These are phyloP conservation scores for Protobothrops mucrosquamatus DNA, from an alignment of 2,113 vertebrate genomes.

Conservation along the genomic window DNA sequence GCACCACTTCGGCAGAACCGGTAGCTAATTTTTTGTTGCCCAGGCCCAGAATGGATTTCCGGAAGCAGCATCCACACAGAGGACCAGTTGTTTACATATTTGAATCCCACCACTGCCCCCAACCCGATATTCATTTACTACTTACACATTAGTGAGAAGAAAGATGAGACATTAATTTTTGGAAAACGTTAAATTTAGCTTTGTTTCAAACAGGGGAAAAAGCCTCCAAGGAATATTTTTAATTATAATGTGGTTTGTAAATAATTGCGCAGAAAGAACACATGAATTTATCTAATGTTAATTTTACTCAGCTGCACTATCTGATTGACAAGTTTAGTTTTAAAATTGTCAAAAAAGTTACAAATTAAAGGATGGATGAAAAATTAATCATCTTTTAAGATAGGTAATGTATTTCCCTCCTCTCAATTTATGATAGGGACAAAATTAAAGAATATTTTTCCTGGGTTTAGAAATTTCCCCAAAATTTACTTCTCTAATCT, in stretches of 20 bases:
- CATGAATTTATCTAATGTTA: background rate
- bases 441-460: background rate
- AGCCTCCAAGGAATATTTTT: background rate
- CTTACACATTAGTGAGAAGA: constrained; percentile 10
- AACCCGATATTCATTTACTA: constrained; percentile 47
- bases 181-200: constrained; percentile 10
- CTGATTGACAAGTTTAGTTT: background rate
- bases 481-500: background rate
- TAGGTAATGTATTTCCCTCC: background rate
- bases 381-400: background rate
- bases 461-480: background rate
- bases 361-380: background rate
- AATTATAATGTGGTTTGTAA: background rate
- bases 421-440: background rate
- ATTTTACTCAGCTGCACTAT: background rate
- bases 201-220: background rate
- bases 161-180: constrained; percentile 18
- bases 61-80: no score
- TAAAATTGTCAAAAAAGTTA: background rate
- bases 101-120: background rate
- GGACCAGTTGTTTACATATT: no score
- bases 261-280: background rate
- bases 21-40: no score
- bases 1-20: no score
- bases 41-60: no score